Conservation (phyloP, 2,888 invertebrate species). For the Cremastinae sp. region DNA sequence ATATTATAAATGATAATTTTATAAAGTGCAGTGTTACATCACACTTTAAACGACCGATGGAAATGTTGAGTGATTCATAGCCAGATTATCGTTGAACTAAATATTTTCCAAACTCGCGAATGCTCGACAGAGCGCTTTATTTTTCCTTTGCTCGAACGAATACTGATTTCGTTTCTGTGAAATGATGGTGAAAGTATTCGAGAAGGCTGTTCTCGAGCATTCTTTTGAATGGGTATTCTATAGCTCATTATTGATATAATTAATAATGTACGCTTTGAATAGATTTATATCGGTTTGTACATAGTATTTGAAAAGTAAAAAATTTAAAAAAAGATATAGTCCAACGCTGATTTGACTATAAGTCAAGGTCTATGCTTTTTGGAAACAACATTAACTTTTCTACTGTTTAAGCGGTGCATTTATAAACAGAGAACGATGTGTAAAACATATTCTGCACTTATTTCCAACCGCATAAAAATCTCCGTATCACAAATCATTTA, state of each 20-base stretch:
- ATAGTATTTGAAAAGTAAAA: no score
- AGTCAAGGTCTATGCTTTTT: no score
- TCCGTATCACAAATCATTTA: conserved; percentile 2
- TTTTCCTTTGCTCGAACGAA: conserved; percentile 10
- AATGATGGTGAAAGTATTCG: background rate
- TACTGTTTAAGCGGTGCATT: conserved; percentile 3
- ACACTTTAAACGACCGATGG: background rate
- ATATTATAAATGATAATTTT: conserved; percentile 38
- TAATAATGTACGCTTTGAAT: no score
- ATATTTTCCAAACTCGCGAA: background rate
- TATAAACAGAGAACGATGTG: background rate
- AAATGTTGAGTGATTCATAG: background rate
- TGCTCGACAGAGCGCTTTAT: background rate
- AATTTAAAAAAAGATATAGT: no score
- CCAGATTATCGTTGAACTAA: background rate
- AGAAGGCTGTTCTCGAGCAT: no score
- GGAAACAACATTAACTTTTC: no score
- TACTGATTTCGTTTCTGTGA: conserved; percentile 6
- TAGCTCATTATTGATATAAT: no score
- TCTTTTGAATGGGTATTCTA: no score
- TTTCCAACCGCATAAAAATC: conserved; percentile 4
- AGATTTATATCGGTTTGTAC: no score
- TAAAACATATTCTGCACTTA: background rate
- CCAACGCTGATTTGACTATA: no score
- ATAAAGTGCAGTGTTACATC: conserved; percentile 39